Evolutionary conservation across 2,797 vertebrate genomes (phyloP).

Genomic region (Muscicapa comitata): DNA sequence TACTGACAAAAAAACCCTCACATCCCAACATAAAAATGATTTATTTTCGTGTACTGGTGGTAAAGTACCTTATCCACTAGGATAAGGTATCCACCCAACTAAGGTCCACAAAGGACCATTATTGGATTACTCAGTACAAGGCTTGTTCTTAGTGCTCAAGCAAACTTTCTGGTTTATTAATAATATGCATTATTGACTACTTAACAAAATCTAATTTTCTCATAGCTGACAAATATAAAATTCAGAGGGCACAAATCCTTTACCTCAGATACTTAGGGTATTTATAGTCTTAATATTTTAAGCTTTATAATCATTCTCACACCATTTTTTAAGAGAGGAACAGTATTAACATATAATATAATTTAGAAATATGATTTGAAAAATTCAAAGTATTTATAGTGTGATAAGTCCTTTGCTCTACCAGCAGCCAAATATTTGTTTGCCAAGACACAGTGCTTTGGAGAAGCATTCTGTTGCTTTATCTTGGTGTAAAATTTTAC

Average conservation of each 20-base stretch:
- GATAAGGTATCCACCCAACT: neutral
- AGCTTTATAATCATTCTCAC: neutral
- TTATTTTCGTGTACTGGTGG: neutral
- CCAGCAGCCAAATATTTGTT: neutral
- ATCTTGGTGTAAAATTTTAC: neutral
- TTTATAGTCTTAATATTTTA: neutral
- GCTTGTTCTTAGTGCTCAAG: neutral
- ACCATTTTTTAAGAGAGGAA: neutral
- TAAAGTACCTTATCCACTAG: neutral
- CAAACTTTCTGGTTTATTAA: neutral
- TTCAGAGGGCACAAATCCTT: neutral
- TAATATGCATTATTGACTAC: neutral
- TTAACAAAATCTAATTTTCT: neutral
- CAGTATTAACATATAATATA: neutral
- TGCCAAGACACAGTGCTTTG: neutral
- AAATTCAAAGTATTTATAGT: neutral
- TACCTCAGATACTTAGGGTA: neutral
- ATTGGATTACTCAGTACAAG: neutral
- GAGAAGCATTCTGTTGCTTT: neutral
- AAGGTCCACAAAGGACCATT: neutral
- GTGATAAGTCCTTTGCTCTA: neutral
- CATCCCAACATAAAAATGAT: neutral
- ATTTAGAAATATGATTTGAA: neutral
- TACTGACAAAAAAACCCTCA: neutral
- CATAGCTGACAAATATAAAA: neutral